Evolutionary conservation across 2,797 vertebrate genomes (phyloP), one percentile per base, ranked within the genome.

Genomic region (Perodicticus potto): DNA sequence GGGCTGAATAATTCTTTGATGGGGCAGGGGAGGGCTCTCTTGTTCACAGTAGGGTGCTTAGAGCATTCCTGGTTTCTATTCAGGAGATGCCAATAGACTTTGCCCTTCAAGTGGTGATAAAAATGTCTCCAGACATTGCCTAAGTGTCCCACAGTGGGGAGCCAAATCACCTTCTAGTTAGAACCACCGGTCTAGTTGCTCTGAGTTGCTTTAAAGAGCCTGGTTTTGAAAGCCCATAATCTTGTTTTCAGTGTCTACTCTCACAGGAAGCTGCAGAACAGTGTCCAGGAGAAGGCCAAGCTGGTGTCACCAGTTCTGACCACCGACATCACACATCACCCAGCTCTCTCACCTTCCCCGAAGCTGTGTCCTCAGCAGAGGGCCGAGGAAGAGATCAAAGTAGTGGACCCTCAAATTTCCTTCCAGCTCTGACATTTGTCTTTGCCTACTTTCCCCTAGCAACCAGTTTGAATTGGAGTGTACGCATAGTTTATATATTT

Each of bases 161-260:
- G 53, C 77, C 88, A 76, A 91, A 40, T 67, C 11, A 55, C 25
- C 12, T 22, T 20, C 27, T 43, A 3, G n/a, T 73, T 69, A 73
- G 70, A 92, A 67, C 13, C 53, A 29, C 29, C 11, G 19, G 85
- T 87, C 40, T 85, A 40, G 53, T 43, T 40, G 67, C 32, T 92
- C 70, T 37, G 43, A 20, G 40, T 23, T 45, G 73, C 87, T 94
- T 80, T 67, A 73, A 80, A 76, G 43, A 40, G 14, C 23, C 55
- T 59, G 69, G 43, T 72, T 84, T 87, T 49, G 20, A 73, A 86
- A 95, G 70, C n/a, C 70, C 57, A 7, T 43, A 7, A 7, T 76
- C 86, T 84, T 93, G 89, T 59, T 95, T 55, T 61, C 43, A 43
- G 55, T 63, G 55, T 63, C 67, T 80, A 37, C 49, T 67, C 77